Conservation (phyloP, 2,113 vertebrate species). For the Connochaetes taurinus region DNA sequence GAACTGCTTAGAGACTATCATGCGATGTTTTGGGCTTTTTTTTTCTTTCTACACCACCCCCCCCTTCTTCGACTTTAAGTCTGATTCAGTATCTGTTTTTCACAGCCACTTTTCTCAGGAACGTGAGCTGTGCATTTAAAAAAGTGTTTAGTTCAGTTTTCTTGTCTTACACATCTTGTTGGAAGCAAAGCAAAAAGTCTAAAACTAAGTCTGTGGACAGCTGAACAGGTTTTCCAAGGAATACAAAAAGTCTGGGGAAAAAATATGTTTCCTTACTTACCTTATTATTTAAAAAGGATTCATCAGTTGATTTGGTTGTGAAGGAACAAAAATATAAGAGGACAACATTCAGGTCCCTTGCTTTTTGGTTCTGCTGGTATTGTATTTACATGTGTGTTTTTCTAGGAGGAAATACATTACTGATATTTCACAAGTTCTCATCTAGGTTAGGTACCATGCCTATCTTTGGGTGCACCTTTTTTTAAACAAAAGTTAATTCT, state of each 20-base stretch:
- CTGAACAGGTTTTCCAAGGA: slow-evolving; percentile 59
- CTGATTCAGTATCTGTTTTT: slow-evolving; percentile 87
- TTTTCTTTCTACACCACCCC: neutral
- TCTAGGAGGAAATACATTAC: neutral
- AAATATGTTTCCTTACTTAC: slow-evolving; percentile 6
- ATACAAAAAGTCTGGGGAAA: neutral
- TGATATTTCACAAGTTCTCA: neutral
- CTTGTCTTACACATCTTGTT: slow-evolving; percentile 47
- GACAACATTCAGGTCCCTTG: neutral
- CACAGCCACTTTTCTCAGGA: slow-evolving; percentile 82
- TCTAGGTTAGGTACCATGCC: neutral
- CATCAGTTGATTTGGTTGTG: slow-evolving; percentile 47
- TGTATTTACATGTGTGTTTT: slow-evolving; percentile 55
- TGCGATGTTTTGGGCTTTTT: slow-evolving; percentile 92
- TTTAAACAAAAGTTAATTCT: slow-evolving; percentile 18
- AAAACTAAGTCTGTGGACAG: slow-evolving; percentile 48
- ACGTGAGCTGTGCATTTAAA: slow-evolving; percentile 69
- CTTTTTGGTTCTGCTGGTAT: slow-evolving; percentile 57
- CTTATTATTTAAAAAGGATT: slow-evolving; percentile 14
- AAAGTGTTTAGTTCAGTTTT: slow-evolving; percentile 63
- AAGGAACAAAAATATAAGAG: neutral
- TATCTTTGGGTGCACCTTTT: neutral
- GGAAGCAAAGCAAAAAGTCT: slow-evolving; percentile 45
- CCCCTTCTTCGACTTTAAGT: slow-evolving; percentile 74
- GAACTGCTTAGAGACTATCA: slow-evolving; percentile 98